These are phyloP conservation scores for Pterobdella sp. DNA, from an alignment of 2,888 invertebrate genomes.

Conservation along the genomic window DNA sequence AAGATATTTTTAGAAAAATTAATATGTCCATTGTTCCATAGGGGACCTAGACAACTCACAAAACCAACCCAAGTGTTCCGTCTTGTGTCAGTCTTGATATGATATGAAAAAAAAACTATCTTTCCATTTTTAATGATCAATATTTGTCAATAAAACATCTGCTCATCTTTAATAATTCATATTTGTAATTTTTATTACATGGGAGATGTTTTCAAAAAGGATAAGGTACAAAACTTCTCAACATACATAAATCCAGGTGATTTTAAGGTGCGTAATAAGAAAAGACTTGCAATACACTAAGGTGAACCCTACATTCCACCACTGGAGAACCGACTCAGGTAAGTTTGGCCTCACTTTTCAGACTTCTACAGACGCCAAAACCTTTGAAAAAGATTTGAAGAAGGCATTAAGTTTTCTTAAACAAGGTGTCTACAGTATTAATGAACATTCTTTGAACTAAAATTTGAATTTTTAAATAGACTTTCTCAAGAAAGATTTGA, in stretches of 20 bases:
- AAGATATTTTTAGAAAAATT: too few relatives aligned
- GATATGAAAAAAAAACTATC: too few relatives aligned
- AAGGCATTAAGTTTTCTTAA: slow-evolving; percentile 35
- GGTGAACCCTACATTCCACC: slow-evolving; percentile 95
- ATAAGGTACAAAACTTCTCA: not conserved
- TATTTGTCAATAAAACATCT: too few relatives aligned
- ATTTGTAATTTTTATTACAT: too few relatives aligned
- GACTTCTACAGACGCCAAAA: slow-evolving; percentile 81
- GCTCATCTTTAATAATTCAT: too few relatives aligned
- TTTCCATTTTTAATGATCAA: too few relatives aligned
- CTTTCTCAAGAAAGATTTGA: not conserved
- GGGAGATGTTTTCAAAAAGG: too few relatives aligned
- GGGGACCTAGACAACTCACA: too few relatives aligned
- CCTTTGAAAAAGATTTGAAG: slow-evolving; percentile 74
- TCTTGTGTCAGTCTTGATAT: too few relatives aligned
- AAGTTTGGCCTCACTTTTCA: slow-evolving; percentile 91
- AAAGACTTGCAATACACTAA: slow-evolving; percentile 92
- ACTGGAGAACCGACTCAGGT: slow-evolving; percentile 91
- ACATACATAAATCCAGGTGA: slow-evolving; percentile 59
- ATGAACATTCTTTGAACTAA: not conserved
- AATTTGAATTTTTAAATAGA: not conserved
- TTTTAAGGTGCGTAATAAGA: slow-evolving; percentile 85
- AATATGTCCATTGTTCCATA: too few relatives aligned
- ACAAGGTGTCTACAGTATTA: slow-evolving; percentile 32
- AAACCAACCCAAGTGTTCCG: too few relatives aligned